Base-by-base conservation (phyloP, 1,140 invertebrate species). In the Augochlora pura region DNA sequence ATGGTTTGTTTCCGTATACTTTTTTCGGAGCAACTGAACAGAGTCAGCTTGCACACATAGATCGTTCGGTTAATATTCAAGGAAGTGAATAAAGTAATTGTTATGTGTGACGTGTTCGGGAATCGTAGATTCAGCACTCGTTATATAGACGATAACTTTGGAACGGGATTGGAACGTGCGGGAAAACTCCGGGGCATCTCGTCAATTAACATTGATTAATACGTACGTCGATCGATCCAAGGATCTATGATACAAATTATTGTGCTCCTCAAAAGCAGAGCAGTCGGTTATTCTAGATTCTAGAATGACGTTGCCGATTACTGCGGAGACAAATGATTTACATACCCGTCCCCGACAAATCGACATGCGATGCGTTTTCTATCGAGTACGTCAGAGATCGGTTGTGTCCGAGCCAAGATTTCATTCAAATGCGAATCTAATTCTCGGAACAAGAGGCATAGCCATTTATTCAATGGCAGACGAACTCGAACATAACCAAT, bases 151-250 rank as follows among this genome's bases (percentile, higher is more conserved):
- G 18, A 18, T 3, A 59, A 27, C 4, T 27, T 14, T 38, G 66
- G 8, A 52, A n/a, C 42, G 12, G 32, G 57, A 59, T 46, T 32
- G 18, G 14, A 57, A 32, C 52, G 8, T 3, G 21, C 18, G 14
- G 76, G 49, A 72, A 78, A 72, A 59, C 72, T 72, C 68, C 49
- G 49, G n/a, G 14, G 23, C 69, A 54, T 65, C 42, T 72, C 60
- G 9, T 65, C 69, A 78, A 72, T 78, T 78, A 78, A 72, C 76
- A 42, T 78, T 60, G 68, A 78, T 78, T 72, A 78, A 63, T 78
- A 27, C 14, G n/a, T n/a, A 64, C 23, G 10, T 54, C 42, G 6
- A 57, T n/a, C 18, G 54, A 52, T 52, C 49, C 32, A 12, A 77
- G 23, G 12, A 65, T 78, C 8, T 23, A 9, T 49, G 25, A 72